These are phyloP conservation scores for Drosophila pseudoobscura DNA, from an alignment of 1,140 invertebrate genomes.

Conservation along the genomic window DNA sequence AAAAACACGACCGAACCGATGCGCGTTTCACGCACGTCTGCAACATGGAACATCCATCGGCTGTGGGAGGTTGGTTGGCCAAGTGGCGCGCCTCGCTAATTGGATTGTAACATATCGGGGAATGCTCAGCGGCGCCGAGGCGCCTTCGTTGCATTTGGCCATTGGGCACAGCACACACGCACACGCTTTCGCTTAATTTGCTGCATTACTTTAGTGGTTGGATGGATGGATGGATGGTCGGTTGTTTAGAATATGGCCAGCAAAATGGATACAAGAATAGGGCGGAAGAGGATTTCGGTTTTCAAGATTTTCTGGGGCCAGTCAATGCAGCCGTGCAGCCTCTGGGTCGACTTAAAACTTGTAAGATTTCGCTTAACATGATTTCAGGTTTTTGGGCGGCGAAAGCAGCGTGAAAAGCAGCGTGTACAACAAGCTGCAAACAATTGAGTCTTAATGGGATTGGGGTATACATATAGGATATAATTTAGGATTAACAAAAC, in stretches of 20 bases:
- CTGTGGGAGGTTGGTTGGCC: slow-evolving; percentile 23
- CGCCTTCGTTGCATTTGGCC: slow-evolving; percentile 24
- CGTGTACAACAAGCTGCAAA: slow-evolving; percentile 50
- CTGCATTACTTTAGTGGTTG: slow-evolving; percentile 53
- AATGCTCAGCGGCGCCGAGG: slow-evolving; percentile 37
- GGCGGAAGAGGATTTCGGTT: slow-evolving; percentile 49
- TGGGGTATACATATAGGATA: slow-evolving; percentile 10
- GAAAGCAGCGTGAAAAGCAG: slow-evolving; percentile 27
- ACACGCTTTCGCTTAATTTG: slow-evolving; percentile 42
- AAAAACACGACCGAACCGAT: slow-evolving; percentile 78
- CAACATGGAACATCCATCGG: slow-evolving; percentile 69
- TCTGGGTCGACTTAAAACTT: slow-evolving; percentile 65
- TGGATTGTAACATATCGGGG: slow-evolving; percentile 81
- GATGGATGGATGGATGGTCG: slow-evolving; percentile 20
- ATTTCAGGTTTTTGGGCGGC: slow-evolving; percentile 49
- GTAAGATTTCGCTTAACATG: slow-evolving; percentile 70
- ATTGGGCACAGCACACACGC: slow-evolving; percentile 38
- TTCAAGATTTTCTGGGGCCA: slow-evolving; percentile 54
- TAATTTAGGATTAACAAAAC: background rate
- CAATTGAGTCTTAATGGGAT: background rate
- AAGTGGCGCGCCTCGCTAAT: slow-evolving; percentile 65
- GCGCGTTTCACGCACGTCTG: slow-evolving; percentile 76
- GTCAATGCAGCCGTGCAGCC: slow-evolving; percentile 45
- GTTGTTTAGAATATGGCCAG: slow-evolving; percentile 70
- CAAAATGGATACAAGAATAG: slow-evolving; percentile 52